Percentiles rank a stretch among this genome's conserved stretches.
These are phyloP conservation scores for Callospermophilus lateralis DNA, from an alignment of 2,113 vertebrate species.

Conservation along the genomic window DNA sequence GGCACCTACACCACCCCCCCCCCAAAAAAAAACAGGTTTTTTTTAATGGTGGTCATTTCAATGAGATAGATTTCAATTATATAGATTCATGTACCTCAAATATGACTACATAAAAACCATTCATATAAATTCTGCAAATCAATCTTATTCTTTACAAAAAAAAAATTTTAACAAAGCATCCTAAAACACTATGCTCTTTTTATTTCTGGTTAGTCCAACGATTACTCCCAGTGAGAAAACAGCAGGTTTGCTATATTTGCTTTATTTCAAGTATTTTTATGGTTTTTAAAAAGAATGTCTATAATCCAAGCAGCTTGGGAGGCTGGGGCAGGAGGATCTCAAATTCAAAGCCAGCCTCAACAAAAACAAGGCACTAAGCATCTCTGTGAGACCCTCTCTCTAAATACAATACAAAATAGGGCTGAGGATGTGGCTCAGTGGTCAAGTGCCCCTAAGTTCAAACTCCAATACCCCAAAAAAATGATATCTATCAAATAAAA, in stretches of 20 bases:
- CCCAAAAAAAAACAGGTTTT: slow-evolving; percentile 21
- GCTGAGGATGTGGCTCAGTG: too few relatives aligned
- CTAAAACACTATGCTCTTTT: slow-evolving; percentile 47
- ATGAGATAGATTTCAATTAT: slow-evolving; percentile 30
- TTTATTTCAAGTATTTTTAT: slow-evolving; percentile 48
- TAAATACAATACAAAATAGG: too few relatives aligned
- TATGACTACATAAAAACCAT: slow-evolving; percentile 20
- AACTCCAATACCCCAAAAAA: too few relatives aligned
- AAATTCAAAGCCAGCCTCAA: too few relatives aligned
- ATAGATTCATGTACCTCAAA: not conserved
- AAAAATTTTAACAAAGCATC: not conserved
- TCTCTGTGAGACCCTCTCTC: too few relatives aligned
- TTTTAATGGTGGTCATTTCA: slow-evolving; percentile 30
- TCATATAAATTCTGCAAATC: not conserved
- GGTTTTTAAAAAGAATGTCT: not conserved
- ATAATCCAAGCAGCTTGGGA: too few relatives aligned
- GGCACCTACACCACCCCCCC: not conserved
- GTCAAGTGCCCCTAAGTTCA: too few relatives aligned
- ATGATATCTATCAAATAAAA: not conserved
- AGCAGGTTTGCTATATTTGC: not conserved
- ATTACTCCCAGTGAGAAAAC: slow-evolving; percentile 27
- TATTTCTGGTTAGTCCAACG: not conserved
- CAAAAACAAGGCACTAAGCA: too few relatives aligned
- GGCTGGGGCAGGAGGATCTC: too few relatives aligned
- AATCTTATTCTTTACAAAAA: not conserved